Percentiles rank a stretch among this genome's conserved stretches.
These are phyloP conservation scores for Petromus typicus DNA, from an alignment of 2,113 vertebrate species.

Conservation along the genomic window DNA sequence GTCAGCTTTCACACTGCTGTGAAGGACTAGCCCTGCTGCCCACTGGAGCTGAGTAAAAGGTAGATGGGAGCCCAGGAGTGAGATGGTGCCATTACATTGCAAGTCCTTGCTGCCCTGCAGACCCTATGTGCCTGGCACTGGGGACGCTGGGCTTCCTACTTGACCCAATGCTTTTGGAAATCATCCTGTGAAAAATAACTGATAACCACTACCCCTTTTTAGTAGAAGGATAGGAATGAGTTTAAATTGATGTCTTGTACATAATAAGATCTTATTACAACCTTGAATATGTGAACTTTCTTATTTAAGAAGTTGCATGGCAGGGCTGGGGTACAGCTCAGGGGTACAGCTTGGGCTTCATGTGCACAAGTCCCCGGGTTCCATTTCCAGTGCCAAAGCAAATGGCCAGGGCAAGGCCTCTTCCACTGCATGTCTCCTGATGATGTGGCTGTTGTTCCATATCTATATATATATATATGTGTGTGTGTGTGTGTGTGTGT, in stretches of 20 bases:
- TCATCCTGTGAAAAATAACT: not conserved
- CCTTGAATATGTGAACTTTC: not conserved
- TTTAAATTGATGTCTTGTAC: not conserved
- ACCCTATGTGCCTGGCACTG: fast-evolving
- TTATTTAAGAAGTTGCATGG: not conserved
- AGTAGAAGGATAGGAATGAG: too few species aligned
- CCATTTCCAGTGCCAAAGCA: not conserved
- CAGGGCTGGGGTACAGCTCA: not conserved
- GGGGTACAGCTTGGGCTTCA: not conserved
- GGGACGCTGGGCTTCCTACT: not conserved
- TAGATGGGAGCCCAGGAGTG: not conserved
- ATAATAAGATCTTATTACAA: not conserved
- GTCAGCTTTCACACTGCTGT: not conserved
- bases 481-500: too few species aligned
- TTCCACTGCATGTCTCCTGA: not conserved
- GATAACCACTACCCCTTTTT: not conserved
- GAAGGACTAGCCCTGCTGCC: not conserved
- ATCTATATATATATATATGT: too few species aligned
- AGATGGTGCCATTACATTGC: not conserved
- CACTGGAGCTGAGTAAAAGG: not conserved
- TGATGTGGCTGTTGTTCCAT: not conserved
- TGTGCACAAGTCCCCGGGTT: too few species aligned
- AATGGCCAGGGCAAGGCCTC: not conserved
- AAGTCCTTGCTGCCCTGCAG: not conserved
- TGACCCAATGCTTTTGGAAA: conserved; percentile 7